phyloP scores from a whole-genome alignment of 2,888 invertebrate species.

The Orthosia gothica region DNA sequence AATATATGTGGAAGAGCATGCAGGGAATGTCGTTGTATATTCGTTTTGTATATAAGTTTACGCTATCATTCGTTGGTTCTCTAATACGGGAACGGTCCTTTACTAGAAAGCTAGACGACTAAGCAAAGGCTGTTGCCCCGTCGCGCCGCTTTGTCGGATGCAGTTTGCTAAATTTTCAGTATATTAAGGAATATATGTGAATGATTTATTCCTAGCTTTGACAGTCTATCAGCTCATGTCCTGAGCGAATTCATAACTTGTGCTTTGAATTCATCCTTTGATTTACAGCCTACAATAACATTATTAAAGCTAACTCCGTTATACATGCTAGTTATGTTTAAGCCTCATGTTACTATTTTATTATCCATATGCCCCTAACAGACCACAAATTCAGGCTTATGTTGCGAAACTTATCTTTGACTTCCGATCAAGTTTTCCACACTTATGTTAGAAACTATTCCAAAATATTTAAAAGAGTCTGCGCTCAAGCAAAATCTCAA shows the following conservation, averaged over 20 bases:
- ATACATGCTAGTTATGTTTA: background rate
- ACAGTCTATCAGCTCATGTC: background rate
- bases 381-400: too few species aligned
- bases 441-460: too few species aligned
- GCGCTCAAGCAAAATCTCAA: too few species aligned
- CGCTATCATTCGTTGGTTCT: slow-evolving; percentile 6
- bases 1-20: background rate
- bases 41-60: background rate
- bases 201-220: background rate
- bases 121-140: slow-evolving; percentile 11
- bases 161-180: background rate
- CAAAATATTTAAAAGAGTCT: too few species aligned
- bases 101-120: background rate
- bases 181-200: background rate
- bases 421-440: too few species aligned
- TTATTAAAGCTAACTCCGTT: background rate
- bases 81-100: background rate
- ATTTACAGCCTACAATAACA: background rate
- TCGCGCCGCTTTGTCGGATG: slow-evolving; percentile 1
- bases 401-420: too few species aligned
- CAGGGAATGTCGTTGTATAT: background rate
- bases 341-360: background rate
- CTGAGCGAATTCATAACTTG: background rate
- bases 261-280: background rate
- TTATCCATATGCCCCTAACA: too few species aligned